These are phyloP conservation scores for Yponomeuta cagnagella DNA, from an alignment of 2,888 invertebrate genomes.

Conservation along the genomic window DNA sequence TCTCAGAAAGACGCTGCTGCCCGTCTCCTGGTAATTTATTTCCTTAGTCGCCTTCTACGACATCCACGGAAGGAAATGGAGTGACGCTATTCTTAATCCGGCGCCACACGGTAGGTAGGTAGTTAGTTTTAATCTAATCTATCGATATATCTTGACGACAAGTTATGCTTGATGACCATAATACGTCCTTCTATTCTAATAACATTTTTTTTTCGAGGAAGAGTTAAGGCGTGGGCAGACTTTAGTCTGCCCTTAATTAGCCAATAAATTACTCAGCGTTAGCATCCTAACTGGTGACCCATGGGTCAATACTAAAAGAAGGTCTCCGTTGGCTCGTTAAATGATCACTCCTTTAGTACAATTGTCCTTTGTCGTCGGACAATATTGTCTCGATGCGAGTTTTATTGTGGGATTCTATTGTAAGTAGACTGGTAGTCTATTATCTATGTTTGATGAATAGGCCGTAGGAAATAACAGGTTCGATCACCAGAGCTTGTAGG, in stretches of 20 bases:
- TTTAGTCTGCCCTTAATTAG: background rate
- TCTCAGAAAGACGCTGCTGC: too few relatives aligned
- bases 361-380: background rate
- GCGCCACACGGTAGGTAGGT: too few relatives aligned
- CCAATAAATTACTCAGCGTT: background rate
- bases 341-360: background rate
- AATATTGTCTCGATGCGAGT: background rate
- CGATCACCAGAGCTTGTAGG: too few relatives aligned
- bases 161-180: background rate
- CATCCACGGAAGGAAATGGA: too few relatives aligned
- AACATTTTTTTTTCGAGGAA: background rate
- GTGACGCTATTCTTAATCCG: too few relatives aligned
- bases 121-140: too few relatives aligned
- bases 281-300: background rate
- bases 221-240: background rate
- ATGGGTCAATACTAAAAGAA: background rate
- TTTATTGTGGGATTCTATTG: background rate
- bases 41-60: too few relatives aligned
- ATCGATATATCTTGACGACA: too few relatives aligned
- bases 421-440: conserved; percentile 32
- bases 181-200: background rate
- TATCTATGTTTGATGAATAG: conserved; percentile 74
- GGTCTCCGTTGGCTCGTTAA: background rate
- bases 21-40: too few relatives aligned
- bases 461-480: too few relatives aligned